Conservation (phyloP, 2,797 vertebrate genomes). For the Mormyrus hasselquistii region DNA sequence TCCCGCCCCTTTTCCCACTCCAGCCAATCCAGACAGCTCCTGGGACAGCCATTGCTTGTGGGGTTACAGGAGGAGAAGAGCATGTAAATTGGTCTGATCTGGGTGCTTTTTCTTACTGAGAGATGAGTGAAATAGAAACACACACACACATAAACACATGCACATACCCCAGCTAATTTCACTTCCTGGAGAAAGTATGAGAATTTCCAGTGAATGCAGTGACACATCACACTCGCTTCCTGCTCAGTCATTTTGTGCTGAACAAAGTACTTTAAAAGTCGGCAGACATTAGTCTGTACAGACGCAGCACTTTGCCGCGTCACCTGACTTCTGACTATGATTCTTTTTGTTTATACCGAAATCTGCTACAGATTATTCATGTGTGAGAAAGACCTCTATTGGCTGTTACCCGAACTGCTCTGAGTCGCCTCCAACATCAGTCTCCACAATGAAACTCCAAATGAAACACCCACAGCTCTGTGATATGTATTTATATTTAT, state of each 20-base stretch:
- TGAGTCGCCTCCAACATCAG: not conserved
- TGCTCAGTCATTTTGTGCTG: slow-evolving; percentile 1
- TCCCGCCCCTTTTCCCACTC: not conserved
- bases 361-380: not conserved
- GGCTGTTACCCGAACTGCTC: not conserved
- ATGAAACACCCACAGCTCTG: not conserved
- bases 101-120: not conserved
- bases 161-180: not conserved
- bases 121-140: not conserved
- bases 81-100: not conserved
- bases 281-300: not conserved
- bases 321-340: not conserved
- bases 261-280: not conserved
- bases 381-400: not conserved
- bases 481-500: not conserved
- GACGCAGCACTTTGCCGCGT: not conserved
- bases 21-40: not conserved
- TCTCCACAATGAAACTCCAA: not conserved
- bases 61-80: not conserved
- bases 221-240: not conserved
- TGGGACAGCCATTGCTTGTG: not conserved
- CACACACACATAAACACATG: not conserved
- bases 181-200: not conserved
- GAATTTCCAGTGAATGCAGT: not conserved
- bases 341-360: not conserved